phyloP scores from a whole-genome alignment of 2,113 vertebrate species.

The Illadopsis cleaveri region DNA sequence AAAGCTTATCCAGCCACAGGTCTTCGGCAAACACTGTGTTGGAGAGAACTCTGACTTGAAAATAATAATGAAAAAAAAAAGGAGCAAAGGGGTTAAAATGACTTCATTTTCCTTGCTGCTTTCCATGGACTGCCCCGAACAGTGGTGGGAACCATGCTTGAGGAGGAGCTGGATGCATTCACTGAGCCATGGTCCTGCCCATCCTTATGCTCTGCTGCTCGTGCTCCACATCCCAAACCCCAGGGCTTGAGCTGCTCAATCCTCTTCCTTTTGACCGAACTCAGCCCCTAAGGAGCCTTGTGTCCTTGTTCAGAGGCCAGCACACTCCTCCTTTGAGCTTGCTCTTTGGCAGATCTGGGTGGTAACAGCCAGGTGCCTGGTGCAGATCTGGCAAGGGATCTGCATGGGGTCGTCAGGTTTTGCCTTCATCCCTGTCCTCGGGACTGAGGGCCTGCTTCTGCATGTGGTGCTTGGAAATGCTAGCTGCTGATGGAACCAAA shows the following conservation, averaged over 20 bases:
- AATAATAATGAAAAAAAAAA: neutral
- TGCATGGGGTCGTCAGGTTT: neutral
- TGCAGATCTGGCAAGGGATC: conserved; percentile 2
- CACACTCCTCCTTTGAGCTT: neutral
- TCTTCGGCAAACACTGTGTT: neutral
- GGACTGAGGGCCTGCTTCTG: conserved; percentile 11
- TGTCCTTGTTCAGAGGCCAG: neutral
- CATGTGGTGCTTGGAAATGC: neutral
- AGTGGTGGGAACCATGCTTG: neutral
- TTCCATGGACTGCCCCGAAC: neutral
- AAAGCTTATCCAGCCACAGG: neutral
- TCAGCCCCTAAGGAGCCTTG: neutral
- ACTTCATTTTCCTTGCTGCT: neutral
- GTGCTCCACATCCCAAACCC: neutral
- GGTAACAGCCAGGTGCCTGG: neutral
- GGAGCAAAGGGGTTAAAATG: conserved; percentile 48
- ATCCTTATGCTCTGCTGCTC: neutral
- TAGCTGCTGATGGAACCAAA: neutral
- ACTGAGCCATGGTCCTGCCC: neutral
- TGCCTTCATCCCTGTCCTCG: neutral
- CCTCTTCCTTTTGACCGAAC: neutral
- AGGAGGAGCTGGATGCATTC: neutral
- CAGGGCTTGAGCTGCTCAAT: neutral
- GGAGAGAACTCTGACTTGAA: neutral
- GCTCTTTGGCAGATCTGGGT: neutral